These are phyloP conservation scores for Paracentrotus lividus DNA, from an alignment of 53 echinoderm and acorn worm species.

Conservation along the genomic window DNA sequence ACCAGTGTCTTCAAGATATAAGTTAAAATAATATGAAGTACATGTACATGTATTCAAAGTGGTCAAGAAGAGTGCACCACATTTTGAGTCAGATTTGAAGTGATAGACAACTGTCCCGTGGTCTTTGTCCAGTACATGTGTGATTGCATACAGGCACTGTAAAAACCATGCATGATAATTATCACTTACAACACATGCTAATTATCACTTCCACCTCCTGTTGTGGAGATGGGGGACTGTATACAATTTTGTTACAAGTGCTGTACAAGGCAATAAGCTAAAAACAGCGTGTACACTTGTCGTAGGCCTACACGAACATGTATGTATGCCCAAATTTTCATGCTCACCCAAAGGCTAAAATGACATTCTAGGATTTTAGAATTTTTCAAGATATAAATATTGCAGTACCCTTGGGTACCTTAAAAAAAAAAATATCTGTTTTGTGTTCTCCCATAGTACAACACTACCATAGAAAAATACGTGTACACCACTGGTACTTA, in stretches of 20 bases:
- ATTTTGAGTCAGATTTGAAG: background rate
- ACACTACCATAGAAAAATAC: too few relatives aligned
- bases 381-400: too few relatives aligned
- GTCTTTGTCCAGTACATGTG: background rate
- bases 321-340: too few relatives aligned
- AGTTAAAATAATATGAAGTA: background rate
- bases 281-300: background rate
- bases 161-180: background rate
- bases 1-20: background rate
- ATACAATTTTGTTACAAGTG: background rate
- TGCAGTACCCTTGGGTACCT: too few relatives aligned
- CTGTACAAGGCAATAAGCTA: background rate
- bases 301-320: too few relatives aligned
- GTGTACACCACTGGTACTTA: too few relatives aligned
- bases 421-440: too few relatives aligned
- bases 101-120: background rate
- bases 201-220: constrained; percentile 26
- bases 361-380: too few relatives aligned
- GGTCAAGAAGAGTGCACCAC: background rate
- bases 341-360: too few relatives aligned
- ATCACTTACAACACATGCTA: background rate
- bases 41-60: background rate
- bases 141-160: background rate
- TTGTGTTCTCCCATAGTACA: too few relatives aligned
- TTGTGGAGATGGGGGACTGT: background rate